phyloP scores from a whole-genome alignment of 2,113 vertebrate genomes.

The Arizona elegans region DNA sequence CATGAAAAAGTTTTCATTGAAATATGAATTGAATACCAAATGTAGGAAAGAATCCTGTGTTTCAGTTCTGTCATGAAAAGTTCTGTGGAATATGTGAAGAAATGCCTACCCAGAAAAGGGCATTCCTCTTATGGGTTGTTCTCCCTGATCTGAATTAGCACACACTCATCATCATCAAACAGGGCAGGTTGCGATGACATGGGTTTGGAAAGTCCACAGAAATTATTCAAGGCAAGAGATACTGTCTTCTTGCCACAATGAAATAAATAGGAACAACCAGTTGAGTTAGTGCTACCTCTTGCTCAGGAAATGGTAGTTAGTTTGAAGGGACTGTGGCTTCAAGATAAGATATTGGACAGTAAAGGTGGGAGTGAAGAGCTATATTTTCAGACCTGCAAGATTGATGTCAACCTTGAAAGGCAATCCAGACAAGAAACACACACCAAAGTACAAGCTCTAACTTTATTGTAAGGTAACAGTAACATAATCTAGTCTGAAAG shows the following conservation, averaged over 20 bases:
- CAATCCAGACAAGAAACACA: background rate
- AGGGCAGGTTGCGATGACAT: background rate
- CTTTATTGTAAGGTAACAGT: background rate
- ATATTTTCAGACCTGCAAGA: background rate
- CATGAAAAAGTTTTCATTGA: background rate
- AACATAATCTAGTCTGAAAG: background rate
- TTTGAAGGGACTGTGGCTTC: background rate
- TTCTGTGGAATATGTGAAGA: background rate
- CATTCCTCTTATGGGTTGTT: background rate
- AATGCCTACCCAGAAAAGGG: background rate
- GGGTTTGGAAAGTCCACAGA: background rate
- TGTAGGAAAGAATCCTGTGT: background rate
- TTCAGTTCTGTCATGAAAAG: background rate
- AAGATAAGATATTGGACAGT: background rate
- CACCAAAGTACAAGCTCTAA: background rate
- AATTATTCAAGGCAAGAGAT: background rate
- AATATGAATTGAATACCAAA: background rate
- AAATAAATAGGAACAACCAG: background rate
- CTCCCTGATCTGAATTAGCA: background rate
- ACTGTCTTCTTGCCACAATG: background rate
- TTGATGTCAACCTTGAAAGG: background rate
- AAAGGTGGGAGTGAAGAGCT: background rate
- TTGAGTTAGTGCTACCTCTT: background rate
- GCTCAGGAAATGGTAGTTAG: too few species aligned
- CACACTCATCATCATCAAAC: background rate